phyloP scores from a whole-genome alignment of 2,113 vertebrate species.

The Amia ocellicauda region DNA sequence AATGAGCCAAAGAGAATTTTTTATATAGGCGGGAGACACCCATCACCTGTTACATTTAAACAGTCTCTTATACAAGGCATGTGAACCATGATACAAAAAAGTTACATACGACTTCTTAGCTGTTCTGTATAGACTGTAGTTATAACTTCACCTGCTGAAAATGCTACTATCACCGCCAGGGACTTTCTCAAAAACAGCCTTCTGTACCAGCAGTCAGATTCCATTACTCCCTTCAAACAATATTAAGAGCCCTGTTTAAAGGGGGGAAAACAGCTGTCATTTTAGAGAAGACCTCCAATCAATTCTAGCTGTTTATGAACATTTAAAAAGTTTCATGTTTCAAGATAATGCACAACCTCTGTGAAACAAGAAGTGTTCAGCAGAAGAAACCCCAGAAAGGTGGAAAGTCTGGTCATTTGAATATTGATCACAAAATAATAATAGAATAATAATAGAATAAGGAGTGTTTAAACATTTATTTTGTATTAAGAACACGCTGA shows the following conservation, averaged over 20 bases:
- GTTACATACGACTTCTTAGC: not conserved
- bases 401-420: not conserved
- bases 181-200: too few species aligned
- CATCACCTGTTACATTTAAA: too few species aligned
- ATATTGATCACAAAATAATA: not conserved
- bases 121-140: not conserved
- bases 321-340: constrained; percentile 8
- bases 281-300: not conserved
- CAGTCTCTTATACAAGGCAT: too few species aligned
- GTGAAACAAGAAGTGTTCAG: not conserved
- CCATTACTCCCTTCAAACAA: not conserved
- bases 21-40: too few species aligned
- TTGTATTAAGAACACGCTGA: not conserved
- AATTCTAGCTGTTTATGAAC: not conserved
- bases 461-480: not conserved
- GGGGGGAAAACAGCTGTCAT: not conserved
- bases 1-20: too few species aligned
- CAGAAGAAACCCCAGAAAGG: not conserved
- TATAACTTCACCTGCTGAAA: not conserved
- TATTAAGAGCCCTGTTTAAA: not conserved
- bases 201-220: too few species aligned
- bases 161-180: constrained; percentile 1
- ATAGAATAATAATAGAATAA: not conserved
- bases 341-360: not conserved
- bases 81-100: too few species aligned